These are phyloP conservation scores for Girardia tigrina DNA, from an alignment of 2,888 invertebrate genomes.

Conservation along the genomic window DNA sequence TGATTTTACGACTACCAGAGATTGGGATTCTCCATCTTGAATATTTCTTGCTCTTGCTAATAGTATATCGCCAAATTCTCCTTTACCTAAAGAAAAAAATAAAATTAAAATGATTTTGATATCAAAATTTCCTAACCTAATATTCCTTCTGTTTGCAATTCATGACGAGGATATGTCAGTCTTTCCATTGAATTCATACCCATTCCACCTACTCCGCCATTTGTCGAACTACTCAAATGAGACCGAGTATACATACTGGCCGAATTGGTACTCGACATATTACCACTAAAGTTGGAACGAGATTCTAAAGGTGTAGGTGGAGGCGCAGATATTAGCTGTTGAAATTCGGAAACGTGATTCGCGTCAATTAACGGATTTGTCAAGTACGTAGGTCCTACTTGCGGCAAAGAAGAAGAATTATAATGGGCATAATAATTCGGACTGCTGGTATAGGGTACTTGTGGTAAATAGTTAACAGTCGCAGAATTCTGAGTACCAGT, in stretches of 20 bases:
- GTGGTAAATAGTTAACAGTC: background rate
- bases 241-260: slow-evolving; percentile 31
- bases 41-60: slow-evolving; percentile 58
- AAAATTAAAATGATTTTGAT: too few relatives aligned
- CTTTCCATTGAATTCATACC: slow-evolving; percentile 20
- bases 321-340: slow-evolving; percentile 12
- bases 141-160: slow-evolving; percentile 57
- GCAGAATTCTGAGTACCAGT: background rate
- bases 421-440: background rate
- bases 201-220: slow-evolving; percentile 20
- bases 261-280: slow-evolving; percentile 30
- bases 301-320: slow-evolving; percentile 28
- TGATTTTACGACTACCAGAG: slow-evolving; percentile 48
- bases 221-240: slow-evolving; percentile 28
- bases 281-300: slow-evolving; percentile 31
- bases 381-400: background rate
- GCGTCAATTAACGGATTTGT: background rate
- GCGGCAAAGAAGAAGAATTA: slow-evolving; percentile 1
- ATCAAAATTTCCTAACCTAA: slow-evolving; percentile 48
- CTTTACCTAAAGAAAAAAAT: slow-evolving; percentile 62
- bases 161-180: slow-evolving; percentile 57
- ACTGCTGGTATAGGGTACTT: background rate
- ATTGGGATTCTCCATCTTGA: slow-evolving; percentile 46
- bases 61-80: slow-evolving; percentile 79
- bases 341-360: background rate